A percentile compares a stretch with the other conserved stretches of the same genome.
Evolutionary conservation across 1,140 invertebrate genomes (phyloP).

Genomic region (Heliconius eleuchia): DNA sequence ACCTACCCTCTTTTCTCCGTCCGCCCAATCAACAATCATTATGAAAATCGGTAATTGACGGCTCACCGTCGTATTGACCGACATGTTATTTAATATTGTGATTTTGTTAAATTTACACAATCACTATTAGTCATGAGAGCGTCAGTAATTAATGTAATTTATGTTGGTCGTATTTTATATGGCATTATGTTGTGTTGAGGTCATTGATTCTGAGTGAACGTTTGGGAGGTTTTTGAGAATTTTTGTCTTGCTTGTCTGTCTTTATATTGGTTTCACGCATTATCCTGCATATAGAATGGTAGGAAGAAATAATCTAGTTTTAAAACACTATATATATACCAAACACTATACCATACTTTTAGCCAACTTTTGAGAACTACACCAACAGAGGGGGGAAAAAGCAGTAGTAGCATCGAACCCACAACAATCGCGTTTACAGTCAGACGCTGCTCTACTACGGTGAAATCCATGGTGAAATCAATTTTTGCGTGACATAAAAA

Average conservation of each 20-base stretch:
- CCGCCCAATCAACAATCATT: not conserved
- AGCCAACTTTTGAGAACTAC: no score
- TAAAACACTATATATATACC: no score
- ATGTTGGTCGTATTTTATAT: conserved; percentile 65
- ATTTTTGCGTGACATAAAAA: no score
- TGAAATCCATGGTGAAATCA: no score
- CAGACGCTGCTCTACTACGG: no score
- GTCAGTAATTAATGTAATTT: conserved; percentile 74
- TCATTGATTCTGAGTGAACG: conserved; percentile 36
- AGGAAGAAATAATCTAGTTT: no score
- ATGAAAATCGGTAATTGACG: not conserved
- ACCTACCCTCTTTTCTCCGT: not conserved
- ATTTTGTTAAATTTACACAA: conserved; percentile 64
- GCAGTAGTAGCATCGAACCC: no score
- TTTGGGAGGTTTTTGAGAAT: not conserved
- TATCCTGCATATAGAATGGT: not conserved
- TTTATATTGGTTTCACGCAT: not conserved
- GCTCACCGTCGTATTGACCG: conserved; percentile 39
- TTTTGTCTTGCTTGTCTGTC: not conserved
- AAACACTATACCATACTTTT: no score
- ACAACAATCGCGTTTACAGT: no score
- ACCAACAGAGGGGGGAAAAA: no score
- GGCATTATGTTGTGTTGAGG: conserved; percentile 44
- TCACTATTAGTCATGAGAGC: conserved; percentile 62
- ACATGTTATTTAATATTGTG: conserved; percentile 58